These are phyloP conservation scores for Nymphalis polychloros DNA, from an alignment of 2,888 invertebrate genomes.

Conservation along the genomic window DNA sequence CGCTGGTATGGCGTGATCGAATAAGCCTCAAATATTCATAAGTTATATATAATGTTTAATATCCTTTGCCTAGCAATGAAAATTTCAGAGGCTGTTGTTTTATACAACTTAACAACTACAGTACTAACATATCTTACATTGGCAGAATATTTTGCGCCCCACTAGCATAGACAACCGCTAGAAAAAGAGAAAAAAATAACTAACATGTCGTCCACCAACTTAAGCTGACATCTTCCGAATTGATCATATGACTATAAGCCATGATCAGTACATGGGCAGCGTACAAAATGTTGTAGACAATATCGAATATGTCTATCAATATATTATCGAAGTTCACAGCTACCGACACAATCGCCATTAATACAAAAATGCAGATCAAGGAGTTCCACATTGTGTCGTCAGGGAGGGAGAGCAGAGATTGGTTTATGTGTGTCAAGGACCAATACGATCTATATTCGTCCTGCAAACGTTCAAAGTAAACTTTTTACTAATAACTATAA, in stretches of 20 bases:
- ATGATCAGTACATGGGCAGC: constrained; percentile 51
- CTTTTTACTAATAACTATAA: too few species aligned
- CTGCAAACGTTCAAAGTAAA: constrained; percentile 42
- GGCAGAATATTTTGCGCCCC: constrained; percentile 2
- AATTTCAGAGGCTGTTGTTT: too few species aligned
- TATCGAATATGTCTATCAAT: constrained; percentile 41
- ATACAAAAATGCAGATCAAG: constrained; percentile 49
- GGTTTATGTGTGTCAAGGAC: constrained; percentile 42
- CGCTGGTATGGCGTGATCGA: too few species aligned
- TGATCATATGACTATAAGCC: constrained; percentile 42
- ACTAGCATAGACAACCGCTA: too few species aligned
- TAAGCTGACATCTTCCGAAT: constrained; percentile 12
- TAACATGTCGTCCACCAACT: constrained; percentile 19
- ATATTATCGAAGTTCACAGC: constrained; percentile 37
- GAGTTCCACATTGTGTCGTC: constrained; percentile 59
- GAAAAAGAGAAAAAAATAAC: not conserved
- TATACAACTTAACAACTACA: too few species aligned
- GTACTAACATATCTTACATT: not conserved
- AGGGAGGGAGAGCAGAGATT: constrained; percentile 49
- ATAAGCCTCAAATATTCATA: too few species aligned
- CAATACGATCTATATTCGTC: constrained; percentile 54
- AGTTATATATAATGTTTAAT: too few species aligned
- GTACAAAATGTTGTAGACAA: constrained; percentile 54
- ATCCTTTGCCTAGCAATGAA: too few species aligned
- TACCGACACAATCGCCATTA: constrained; percentile 48